phyloP scores from a whole-genome alignment of 2,888 invertebrate genomes.

The Nomada goodeniana region DNA sequence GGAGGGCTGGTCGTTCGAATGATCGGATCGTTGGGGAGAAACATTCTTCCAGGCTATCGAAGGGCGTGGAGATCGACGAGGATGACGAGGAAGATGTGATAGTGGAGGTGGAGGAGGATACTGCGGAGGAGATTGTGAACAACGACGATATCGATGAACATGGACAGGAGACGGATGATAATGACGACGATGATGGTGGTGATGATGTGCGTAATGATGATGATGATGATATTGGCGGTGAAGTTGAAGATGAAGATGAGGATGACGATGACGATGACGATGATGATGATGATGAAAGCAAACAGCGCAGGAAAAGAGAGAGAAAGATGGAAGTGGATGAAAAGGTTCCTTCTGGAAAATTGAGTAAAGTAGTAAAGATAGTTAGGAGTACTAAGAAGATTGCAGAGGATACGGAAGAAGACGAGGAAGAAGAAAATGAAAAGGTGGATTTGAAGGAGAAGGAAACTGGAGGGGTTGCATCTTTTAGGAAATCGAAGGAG shows the following conservation, averaged over 20 bases:
- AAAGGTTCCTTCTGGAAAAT: neutral
- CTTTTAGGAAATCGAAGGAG: conserved; percentile 12
- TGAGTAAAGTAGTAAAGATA: neutral
- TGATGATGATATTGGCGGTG: conserved; percentile 60
- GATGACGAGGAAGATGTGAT: conserved; percentile 47
- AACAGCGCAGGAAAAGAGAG: conserved; percentile 50
- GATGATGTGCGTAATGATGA: conserved; percentile 47
- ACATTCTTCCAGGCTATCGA: neutral
- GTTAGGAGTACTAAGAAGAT: neutral
- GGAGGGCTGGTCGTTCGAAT: conserved; percentile 27
- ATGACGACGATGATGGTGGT: conserved; percentile 71
- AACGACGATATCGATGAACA: conserved; percentile 9
- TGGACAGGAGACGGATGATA: conserved; percentile 39
- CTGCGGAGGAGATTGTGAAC: conserved; percentile 6
- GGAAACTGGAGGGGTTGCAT: conserved; percentile 36
- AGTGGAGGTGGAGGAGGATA: conserved; percentile 48
- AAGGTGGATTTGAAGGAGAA: conserved; percentile 71
- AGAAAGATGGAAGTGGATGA: conserved; percentile 61
- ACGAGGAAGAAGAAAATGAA: conserved; percentile 73
- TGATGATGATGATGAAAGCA: conserved; percentile 36
- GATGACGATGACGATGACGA: conserved; percentile 65
- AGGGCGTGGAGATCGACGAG: conserved; percentile 31
- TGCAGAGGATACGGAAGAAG: conserved; percentile 67
- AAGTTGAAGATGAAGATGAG: conserved; percentile 67
- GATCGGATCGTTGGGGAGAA: conserved; percentile 7